These are phyloP conservation scores for Aculops lycopersici DNA, from an alignment of 1,140 invertebrate species.

Conservation along the genomic window DNA sequence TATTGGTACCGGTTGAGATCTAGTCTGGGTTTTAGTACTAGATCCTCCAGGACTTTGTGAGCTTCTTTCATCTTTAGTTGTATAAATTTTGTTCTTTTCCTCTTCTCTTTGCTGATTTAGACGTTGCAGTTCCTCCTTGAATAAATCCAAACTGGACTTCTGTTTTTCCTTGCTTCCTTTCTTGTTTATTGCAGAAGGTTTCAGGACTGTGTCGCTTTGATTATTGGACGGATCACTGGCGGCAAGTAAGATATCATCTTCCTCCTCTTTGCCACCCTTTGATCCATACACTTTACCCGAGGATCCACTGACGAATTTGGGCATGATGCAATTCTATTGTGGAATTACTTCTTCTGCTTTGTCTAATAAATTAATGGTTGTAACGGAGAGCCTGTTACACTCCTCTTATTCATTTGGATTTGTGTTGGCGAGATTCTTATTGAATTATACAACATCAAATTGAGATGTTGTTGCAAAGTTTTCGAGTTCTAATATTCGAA, in stretches of 20 bases:
- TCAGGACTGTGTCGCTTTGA: background rate
- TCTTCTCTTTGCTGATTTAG: no score
- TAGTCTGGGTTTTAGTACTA: slow-evolving; percentile 13
- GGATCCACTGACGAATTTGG: background rate
- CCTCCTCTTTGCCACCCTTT: no score
- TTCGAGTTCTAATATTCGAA: no score
- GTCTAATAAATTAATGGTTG: no score
- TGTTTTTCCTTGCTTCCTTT: slow-evolving; percentile 56
- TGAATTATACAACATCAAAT: no score
- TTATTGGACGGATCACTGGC: background rate
- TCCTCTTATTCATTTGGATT: no score
- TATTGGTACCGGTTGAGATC: slow-evolving; percentile 1
- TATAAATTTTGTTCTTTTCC: slow-evolving; percentile 73
- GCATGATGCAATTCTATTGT: no score
- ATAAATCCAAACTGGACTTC: slow-evolving; percentile 82
- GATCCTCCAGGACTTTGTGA: slow-evolving; percentile 13
- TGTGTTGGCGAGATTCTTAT: no score
- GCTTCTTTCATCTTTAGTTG: slow-evolving; percentile 17
- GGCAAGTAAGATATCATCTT: no score
- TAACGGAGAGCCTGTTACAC: no score
- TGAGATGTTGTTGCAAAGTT: no score
- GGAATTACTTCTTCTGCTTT: no score
- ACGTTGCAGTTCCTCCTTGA: slow-evolving; percentile 71
- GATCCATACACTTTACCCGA: background rate
- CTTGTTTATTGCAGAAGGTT: slow-evolving; percentile 18